Evolutionary conservation across 1,140 invertebrate genomes (phyloP), one percentile per base, ranked within the genome.

Genomic region (Megalonaias nervosa): DNA sequence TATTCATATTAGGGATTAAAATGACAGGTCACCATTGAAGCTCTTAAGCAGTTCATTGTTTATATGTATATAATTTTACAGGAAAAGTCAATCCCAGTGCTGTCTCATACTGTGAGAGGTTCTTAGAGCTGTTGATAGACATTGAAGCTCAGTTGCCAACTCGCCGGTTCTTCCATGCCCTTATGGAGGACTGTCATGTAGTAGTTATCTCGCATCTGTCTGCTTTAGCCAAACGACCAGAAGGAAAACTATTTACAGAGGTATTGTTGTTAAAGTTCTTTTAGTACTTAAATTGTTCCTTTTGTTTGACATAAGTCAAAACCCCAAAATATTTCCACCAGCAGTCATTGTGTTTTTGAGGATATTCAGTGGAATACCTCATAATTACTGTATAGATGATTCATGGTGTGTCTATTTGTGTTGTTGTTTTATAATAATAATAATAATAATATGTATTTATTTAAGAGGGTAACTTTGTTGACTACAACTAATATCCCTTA

Each of bases 61-160:
- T 60, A 38, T 4, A 64, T 77, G 26, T 60, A 56, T 62, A 62
- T n/a, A 68, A 38, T 62, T 11, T 67, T 77, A n/a, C 84, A 93
- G 93, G 92, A 71, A 84, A 91, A 65, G 85, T 94, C n/a, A 89
- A 92, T 74, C 74, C 90, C 2, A 93, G 94, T 57, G 93, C 94
- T 89, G 90, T 96, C 56, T 93, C 93, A 76, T 99, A 98, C 90
- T 98, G 96, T 90, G 98, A 99, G 92, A 93, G 98, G 75, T 99
- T 99, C 91, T 89, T 99, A 57, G 97, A 99, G 91, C 92, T 99
- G 57, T 93, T 99, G 89, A 98, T 99, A 80, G 99, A 99, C 89
- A 92, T 99, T 69, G 97, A 99, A 89, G 97, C 98, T 26, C 92
- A 99, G 71, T 91, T 99, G 79, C 97, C 97, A 1, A 99, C 98